These are phyloP conservation scores for Calycopis cecrops DNA, from an alignment of 1,140 invertebrate species.

Conservation along the genomic window DNA sequence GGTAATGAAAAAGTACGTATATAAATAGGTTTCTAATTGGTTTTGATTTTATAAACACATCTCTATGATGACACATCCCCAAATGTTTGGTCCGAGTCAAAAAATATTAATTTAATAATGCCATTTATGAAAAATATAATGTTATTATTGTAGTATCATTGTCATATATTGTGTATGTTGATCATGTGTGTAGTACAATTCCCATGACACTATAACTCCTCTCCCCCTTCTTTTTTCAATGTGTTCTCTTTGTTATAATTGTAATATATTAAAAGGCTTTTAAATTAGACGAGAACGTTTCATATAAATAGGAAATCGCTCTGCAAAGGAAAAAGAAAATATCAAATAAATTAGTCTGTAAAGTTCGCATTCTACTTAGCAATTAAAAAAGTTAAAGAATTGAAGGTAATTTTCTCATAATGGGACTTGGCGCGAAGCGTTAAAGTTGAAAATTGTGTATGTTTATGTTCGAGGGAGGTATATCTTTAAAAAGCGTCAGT, in stretches of 20 bases:
- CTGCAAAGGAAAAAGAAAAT: constrained; percentile 38
- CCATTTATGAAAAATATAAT: too few relatives aligned
- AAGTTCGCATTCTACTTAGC: constrained; percentile 53
- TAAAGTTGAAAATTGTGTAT: constrained; percentile 44
- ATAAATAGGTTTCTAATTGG: too few relatives aligned
- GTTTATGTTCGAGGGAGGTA: constrained; percentile 1
- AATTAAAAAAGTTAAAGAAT: constrained; percentile 65
- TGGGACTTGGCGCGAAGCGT: constrained; percentile 34
- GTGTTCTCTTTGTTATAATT: neutral
- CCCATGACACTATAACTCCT: too few relatives aligned
- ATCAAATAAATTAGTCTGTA: constrained; percentile 44
- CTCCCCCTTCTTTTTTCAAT: too few relatives aligned
- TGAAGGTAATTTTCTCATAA: constrained; percentile 36
- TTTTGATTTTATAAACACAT: too few relatives aligned
- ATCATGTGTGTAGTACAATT: too few relatives aligned
- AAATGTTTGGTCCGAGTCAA: too few relatives aligned
- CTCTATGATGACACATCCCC: too few relatives aligned
- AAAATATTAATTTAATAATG: too few relatives aligned
- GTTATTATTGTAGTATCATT: too few relatives aligned
- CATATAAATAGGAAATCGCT: constrained; percentile 32
- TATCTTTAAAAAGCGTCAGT: constrained; percentile 28
- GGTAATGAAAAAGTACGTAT: too few relatives aligned
- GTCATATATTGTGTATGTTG: too few relatives aligned
- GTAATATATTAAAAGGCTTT: constrained; percentile 6
- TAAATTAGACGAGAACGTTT: constrained; percentile 17